Evolutionary conservation across 2,888 invertebrate genomes (phyloP), one percentile per base, ranked within the genome.

Genomic region (Auanema freiburgensis): DNA sequence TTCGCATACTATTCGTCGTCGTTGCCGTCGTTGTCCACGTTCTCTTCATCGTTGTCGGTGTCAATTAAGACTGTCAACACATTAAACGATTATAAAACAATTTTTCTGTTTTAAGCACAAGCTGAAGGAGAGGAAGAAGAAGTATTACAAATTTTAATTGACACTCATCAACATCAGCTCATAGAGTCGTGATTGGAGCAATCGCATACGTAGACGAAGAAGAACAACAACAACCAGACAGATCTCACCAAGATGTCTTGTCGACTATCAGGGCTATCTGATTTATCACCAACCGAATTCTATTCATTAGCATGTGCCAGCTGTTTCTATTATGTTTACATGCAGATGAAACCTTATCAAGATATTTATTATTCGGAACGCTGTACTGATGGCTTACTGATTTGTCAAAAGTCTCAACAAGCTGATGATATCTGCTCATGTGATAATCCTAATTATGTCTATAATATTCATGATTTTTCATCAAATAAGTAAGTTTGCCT

Each of bases 391-490:
- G 73, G 73, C 14, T 33, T 73, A 16, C 61, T 73, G 33, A 63
- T 73, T 5, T 73, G 73, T 24, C 62, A 54, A 1, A 43, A 42
- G 2, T 51, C 56, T 2, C 49, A 42, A n/a, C 2, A 25, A 4
- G 25, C 49, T 6, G 43, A 40, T 51, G n/a, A 6, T 0, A 21
- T 65, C 6, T 75, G 77, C 57, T 49, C 56, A 53, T 77, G 77
- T 50, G 50, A 53, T 14, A 66, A 72, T 53, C 59, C 59, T 0
- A 6, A 51, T 0, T 42, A 56, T 40, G 72, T 77, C 40, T 77
- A 60, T 64, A 77, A 77, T 53, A 57, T 77, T n/a, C 72, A 67
- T 24, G 71, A 73, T 33, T 77, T 69, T 50, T 69, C 71, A 23
- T 23, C 59, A 11, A 73, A 74, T 46, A 59, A 61, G 76, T 74